Base-by-base conservation (phyloP, 2,113 vertebrate genomes). In the Paedocypris sp. region DNA sequence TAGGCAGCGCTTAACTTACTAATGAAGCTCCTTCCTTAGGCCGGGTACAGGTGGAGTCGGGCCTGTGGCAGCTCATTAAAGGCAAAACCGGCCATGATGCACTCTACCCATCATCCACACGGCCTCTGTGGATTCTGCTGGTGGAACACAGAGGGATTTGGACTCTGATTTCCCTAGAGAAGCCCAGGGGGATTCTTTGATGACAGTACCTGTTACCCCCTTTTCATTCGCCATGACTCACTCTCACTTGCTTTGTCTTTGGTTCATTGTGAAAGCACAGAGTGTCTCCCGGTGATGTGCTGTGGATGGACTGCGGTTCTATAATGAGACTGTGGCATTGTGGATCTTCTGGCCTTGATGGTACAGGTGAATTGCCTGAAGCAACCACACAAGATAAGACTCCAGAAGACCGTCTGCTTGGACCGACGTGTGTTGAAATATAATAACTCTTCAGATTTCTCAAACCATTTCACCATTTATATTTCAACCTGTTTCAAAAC, bases 61-160 rank as follows among this genome's bases (percentile, higher is more conserved):
- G 29, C 56, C 68, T 56, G 62, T 62, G 62, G 62, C 62, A 61
- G 36, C 38, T 43, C 68, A 64, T 70, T 66, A 70, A 60, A 56
- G 57, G 61, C 57, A 64, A 46, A 38, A 12, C 3, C 22, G 13
- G 56, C n/a, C 39, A 25, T 10, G 22, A 31, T 25, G 23, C 36
- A 61, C n/a, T 23, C 26, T 49, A 43, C 47, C 22, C 16, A 31
- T 43, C 43, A n/a, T 43, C 18, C 42, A 48, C 3, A 18, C 3
- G 12, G 43, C 60, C 22, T 1, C 9, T 22, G 16, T 28, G 16
- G 16, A 60, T 36, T 50, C 62, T 33, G 31, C 13, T 11, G 13
- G n/a, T n/a, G 3, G 56, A 16, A 11, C 59, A 29, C 45, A 64
- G 54, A 35, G 48, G 16, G 33, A 64, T 32, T 36, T 20, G 28